Conservation (phyloP, 2,113 vertebrate species). For the Lasiurus cinereus region DNA sequence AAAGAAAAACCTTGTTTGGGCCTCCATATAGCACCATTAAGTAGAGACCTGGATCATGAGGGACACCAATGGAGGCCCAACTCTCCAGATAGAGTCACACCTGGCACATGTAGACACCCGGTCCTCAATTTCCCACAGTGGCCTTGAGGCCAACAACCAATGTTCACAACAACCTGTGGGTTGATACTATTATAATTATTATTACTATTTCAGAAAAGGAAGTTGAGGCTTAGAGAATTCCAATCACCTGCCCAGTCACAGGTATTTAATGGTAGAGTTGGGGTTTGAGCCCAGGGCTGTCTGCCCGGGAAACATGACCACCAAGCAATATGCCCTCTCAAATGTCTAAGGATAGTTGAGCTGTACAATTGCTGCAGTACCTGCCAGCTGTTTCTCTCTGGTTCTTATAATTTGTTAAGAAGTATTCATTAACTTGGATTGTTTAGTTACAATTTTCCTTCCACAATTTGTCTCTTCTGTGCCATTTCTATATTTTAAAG, state of each 20-base stretch:
- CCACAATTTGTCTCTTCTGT: not conserved
- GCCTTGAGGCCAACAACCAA: not conserved
- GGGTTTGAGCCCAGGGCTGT: not conserved
- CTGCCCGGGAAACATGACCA: not conserved
- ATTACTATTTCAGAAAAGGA: not conserved
- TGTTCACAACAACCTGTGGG: not conserved
- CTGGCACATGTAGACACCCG: not conserved
- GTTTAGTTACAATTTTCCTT: not conserved
- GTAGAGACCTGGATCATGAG: not conserved
- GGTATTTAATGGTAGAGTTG: not conserved
- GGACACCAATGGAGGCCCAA: not conserved
- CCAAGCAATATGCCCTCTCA: not conserved
- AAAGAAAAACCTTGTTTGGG: slow-evolving; percentile 18
- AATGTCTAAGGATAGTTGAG: not conserved
- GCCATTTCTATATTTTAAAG: not conserved
- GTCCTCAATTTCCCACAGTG: not conserved
- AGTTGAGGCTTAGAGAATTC: not conserved
- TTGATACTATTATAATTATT: not conserved
- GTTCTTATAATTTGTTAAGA: not conserved
- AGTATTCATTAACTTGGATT: not conserved
- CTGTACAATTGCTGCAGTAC: fast-evolving
- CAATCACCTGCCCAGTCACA: not conserved
- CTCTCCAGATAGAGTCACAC: not conserved
- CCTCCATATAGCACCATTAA: not conserved
- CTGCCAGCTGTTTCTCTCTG: not conserved